Evolutionary conservation across 2,888 invertebrate species (phyloP).

Genomic region (Helobdella robusta): DNA sequence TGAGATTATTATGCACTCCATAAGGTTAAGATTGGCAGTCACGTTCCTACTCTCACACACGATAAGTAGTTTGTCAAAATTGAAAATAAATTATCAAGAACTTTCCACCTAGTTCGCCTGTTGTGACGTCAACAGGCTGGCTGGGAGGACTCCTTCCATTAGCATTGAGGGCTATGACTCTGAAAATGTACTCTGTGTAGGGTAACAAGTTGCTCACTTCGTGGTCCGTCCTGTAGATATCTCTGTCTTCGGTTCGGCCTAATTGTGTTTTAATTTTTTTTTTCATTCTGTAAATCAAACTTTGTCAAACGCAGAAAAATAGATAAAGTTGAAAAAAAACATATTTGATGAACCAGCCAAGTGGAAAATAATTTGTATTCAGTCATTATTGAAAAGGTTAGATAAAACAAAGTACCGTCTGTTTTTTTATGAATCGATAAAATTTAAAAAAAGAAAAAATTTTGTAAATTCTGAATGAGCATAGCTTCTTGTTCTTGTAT

Average conservation of each 20-base stretch:
- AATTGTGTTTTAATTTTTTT: too few species aligned
- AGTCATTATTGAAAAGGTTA: too few species aligned
- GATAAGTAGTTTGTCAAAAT: background rate
- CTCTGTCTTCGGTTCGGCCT: slow-evolving; percentile 75
- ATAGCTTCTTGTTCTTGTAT: too few species aligned
- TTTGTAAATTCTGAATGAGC: too few species aligned
- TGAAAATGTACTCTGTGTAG: slow-evolving; percentile 91
- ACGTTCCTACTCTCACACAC: background rate
- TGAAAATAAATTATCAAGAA: background rate
- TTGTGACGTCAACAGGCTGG: slow-evolving; percentile 77
- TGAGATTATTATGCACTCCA: background rate
- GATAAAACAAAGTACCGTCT: too few species aligned
- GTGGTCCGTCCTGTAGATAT: slow-evolving; percentile 84
- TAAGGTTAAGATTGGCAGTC: background rate
- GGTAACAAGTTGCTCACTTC: slow-evolving; percentile 70
- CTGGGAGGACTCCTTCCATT: slow-evolving; percentile 85
- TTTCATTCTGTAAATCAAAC: too few species aligned
- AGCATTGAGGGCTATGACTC: slow-evolving; percentile 85
- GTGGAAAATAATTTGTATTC: too few species aligned
- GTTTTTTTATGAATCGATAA: background rate
- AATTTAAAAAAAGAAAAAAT: background rate
- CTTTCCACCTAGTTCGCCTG: slow-evolving; percentile 61
- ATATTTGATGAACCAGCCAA: too few species aligned
- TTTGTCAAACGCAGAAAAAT: too few species aligned
- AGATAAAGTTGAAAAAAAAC: too few species aligned